A percentile compares a stretch with the other conserved stretches of the same genome.
phyloP scores from a whole-genome alignment of 2,113 vertebrate genomes.

The Hippocampus comes region DNA sequence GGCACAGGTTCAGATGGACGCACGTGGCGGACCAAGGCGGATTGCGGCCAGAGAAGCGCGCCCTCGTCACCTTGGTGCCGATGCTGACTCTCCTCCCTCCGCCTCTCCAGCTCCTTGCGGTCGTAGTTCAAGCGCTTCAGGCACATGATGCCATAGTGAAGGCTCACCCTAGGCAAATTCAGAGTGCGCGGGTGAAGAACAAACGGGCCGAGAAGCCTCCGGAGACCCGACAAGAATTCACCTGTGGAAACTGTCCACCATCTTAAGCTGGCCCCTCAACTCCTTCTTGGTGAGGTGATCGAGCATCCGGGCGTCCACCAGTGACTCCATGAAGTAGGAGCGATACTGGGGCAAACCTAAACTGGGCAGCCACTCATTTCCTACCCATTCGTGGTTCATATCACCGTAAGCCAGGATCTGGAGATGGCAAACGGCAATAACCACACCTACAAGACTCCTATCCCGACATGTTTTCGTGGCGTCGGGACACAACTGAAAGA shows the following conservation, averaged over 20 bases:
- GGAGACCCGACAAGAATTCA: conserved; percentile 28
- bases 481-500: background rate
- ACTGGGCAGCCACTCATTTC: conserved; percentile 92
- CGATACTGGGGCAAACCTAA: conserved; percentile 90
- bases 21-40: background rate
- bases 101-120: conserved; percentile 87
- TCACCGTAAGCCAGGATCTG: conserved; percentile 92
- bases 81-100: conserved; percentile 85
- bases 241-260: conserved; percentile 97
- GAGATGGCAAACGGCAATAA: background rate
- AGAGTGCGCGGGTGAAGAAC: background rate
- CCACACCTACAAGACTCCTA: background rate
- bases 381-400: conserved; percentile 95
- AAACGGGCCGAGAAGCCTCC: background rate
- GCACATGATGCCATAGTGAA: conserved; percentile 94
- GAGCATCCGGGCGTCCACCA: conserved; percentile 91
- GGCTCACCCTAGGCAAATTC: conserved; percentile 77
- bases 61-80: conserved; percentile 79
- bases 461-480: background rate
- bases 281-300: conserved; percentile 95
- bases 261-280: conserved; percentile 89
- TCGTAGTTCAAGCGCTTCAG: conserved; percentile 92
- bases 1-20: background rate
- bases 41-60: background rate
- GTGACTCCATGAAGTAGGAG: conserved; percentile 94